A percentile compares a stretch with the other conserved stretches of the same genome.
Evolutionary conservation across 1,140 invertebrate genomes (phyloP).

Genomic region (Megathymus violae): DNA sequence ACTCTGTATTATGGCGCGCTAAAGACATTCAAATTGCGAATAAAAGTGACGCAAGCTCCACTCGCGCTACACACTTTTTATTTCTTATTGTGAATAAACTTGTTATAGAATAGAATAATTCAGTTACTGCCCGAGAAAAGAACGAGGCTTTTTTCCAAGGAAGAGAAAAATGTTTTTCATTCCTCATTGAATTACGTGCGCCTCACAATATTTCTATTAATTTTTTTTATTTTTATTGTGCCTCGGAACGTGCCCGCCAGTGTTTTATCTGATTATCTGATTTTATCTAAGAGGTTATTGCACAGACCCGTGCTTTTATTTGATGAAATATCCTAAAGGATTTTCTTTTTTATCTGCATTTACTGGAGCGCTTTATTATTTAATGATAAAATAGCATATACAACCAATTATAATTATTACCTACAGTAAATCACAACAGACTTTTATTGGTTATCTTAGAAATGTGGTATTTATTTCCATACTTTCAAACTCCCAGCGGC

Average conservation of each 20-base stretch:
- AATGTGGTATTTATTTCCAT: too few relatives aligned
- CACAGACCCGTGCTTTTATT: conserved; percentile 26
- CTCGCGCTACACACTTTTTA: conserved; percentile 48
- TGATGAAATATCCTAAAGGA: not conserved
- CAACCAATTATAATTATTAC: not conserved
- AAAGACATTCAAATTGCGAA: conserved; percentile 16
- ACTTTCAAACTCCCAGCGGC: too few relatives aligned
- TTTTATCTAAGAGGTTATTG: conserved; percentile 34
- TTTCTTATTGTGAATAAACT: conserved; percentile 76
- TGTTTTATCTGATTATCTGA: conserved; percentile 54
- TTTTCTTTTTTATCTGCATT: not conserved
- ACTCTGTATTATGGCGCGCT: conserved; percentile 4
- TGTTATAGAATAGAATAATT: conserved; percentile 79
- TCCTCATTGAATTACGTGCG: conserved; percentile 70
- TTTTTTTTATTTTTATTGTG: conserved; percentile 73
- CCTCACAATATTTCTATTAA: conserved; percentile 77
- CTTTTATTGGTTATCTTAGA: too few relatives aligned
- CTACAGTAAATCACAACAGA: not conserved
- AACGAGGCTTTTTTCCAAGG: conserved; percentile 53
- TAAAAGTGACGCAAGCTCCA: conserved; percentile 26
- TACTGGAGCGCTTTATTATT: not conserved
- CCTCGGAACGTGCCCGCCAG: conserved; percentile 29
- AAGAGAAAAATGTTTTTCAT: conserved; percentile 55
- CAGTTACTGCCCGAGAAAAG: conserved; percentile 61
- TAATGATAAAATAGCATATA: not conserved